Evolutionary conservation across 1,140 invertebrate genomes (phyloP), one percentile per base, ranked within the genome.

Genomic region (Chironomus tepperi): DNA sequence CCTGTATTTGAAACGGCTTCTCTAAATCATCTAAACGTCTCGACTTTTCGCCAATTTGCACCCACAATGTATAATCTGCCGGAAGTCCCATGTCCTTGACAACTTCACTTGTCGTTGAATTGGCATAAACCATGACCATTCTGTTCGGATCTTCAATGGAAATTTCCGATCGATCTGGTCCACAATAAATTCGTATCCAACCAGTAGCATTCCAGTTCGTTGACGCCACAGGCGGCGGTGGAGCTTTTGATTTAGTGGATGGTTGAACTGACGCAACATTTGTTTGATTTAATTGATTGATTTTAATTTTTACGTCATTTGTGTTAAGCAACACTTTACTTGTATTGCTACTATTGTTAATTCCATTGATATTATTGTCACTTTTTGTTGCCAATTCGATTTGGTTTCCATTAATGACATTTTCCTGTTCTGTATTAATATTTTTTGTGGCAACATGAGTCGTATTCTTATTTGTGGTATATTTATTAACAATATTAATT

Each of bases 181-280:
- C 87, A 15, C 86, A 87, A 77, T 87, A 86, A 64, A 89, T 84
- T 19, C 87, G 82, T 43, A 89, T 84, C 87, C 87, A 89, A 47
- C 87, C 86, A 75, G 79, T 82, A 75, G 79, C 79, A n/a, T 76
- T 77, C 5, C 79, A 70, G 24, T 34, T 34, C 18, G 65, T 19
- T 19, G 65, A 21, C 18, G 65, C 1, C 19, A n/a, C 16, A 6
- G 65, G 47, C 12, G 47, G 47, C 16, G 65, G 8, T 18, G 65
- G 65, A 18, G 65, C 16, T 70, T 18, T 21, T 8, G 65, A 18
- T 70, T 70, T 70, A 0, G 65, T 19, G 2, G 47, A 57, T 70
- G 65, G 65, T 19, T 15, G 18, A n/a, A 70, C 65, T 70, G 65
- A 70, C 9, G 65, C 65, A 18, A 70, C 19, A 70, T 70, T 70